Evolutionary conservation across 2,888 invertebrate genomes (phyloP).

Genomic region (Ypsolopha scabrella): DNA sequence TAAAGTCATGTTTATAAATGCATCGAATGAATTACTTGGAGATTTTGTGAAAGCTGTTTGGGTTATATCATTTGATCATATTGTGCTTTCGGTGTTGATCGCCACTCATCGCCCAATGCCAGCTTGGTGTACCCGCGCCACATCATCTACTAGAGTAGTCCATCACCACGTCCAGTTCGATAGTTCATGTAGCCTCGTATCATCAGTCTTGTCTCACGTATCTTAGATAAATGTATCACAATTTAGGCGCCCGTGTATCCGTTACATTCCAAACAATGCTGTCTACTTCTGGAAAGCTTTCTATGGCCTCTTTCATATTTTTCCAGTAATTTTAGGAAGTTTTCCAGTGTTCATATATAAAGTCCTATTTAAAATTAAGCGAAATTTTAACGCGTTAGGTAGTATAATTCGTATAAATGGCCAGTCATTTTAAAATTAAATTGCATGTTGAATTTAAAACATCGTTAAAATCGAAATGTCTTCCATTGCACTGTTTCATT

Average conservation of each 20-base stretch:
- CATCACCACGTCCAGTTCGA: constrained; percentile 41
- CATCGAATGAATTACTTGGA: constrained; percentile 51
- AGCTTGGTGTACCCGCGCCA: constrained; percentile 49
- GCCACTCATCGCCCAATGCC: constrained; percentile 49
- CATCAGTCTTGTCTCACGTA: background rate
- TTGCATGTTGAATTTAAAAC: constrained; percentile 15
- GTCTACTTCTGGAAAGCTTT: constrained; percentile 53
- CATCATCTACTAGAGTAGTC: constrained; percentile 41
- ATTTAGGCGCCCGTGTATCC: constrained; percentile 63
- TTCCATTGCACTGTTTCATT: constrained; percentile 50
- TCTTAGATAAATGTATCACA: constrained; percentile 68
- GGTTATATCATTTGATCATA: constrained; percentile 50
- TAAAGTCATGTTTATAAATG: constrained; percentile 27
- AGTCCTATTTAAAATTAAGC: constrained; percentile 17
- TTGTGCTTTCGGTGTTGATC: constrained; percentile 65
- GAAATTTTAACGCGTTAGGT: background rate
- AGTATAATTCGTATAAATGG: background rate
- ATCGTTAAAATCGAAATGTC: constrained; percentile 42
- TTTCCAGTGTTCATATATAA: constrained; percentile 44
- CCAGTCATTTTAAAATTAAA: constrained; percentile 1
- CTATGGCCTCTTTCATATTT: constrained; percentile 24
- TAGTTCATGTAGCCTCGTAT: constrained; percentile 44
- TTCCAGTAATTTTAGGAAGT: constrained; percentile 36
- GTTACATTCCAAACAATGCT: background rate
- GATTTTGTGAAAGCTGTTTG: constrained; percentile 40